A percentile compares a stretch with the other conserved stretches of the same genome.
These are phyloP conservation scores for Tenthredo amoena DNA, from an alignment of 2,888 invertebrate species.

Conservation along the genomic window DNA sequence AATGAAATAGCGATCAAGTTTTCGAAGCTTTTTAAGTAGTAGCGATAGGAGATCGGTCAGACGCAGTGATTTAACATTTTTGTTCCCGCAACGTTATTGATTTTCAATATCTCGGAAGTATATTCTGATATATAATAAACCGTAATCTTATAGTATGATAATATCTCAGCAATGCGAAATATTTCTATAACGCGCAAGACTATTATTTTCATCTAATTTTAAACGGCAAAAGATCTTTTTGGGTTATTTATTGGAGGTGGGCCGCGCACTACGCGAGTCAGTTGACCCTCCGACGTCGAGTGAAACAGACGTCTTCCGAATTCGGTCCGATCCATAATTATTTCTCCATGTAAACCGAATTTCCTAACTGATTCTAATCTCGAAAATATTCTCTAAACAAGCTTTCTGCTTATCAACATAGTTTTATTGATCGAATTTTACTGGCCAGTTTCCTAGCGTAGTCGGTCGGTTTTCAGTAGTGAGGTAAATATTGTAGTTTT, in stretches of 20 bases:
- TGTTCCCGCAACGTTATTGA: constrained; percentile 31
- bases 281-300: constrained; percentile 76
- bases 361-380: background rate
- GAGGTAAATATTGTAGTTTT: constrained; percentile 72
- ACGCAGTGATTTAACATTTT: constrained; percentile 51
- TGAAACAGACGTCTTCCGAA: constrained; percentile 67
- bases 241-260: constrained; percentile 49
- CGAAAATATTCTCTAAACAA: background rate
- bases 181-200: constrained; percentile 14
- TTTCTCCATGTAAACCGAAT: constrained; percentile 55
- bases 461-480: constrained; percentile 64
- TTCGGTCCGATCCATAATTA: constrained; percentile 53
- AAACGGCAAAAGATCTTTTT: constrained; percentile 49
- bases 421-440: constrained; percentile 76
- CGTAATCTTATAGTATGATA: background rate
- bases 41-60: constrained; percentile 57
- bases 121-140: background rate
- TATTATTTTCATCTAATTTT: constrained; percentile 53
- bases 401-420: constrained; percentile 60
- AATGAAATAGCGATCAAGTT: background rate
- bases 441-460: constrained; percentile 71
- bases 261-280: constrained; percentile 74
- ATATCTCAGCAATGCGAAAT: background rate
- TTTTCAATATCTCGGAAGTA: constrained; percentile 15
- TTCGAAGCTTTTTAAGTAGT: constrained; percentile 54